Conservation (phyloP, 2,888 invertebrate genomes). For the Brenthis ino region DNA sequence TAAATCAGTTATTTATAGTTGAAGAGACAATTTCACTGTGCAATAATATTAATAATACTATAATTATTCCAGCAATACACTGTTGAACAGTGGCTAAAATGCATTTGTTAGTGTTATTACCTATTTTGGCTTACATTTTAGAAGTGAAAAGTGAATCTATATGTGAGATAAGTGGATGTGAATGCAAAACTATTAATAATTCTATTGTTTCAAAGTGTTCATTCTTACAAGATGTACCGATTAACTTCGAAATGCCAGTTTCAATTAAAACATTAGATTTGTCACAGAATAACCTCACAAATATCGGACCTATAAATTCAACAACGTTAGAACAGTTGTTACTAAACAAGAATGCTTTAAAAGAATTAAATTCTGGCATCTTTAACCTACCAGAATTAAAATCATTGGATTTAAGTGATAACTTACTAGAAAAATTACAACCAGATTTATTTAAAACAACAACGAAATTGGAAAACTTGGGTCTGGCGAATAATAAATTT, state of each 20-base stretch:
- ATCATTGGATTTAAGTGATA: conserved; percentile 65
- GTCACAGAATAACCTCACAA: conserved; percentile 58
- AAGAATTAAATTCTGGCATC: conserved; percentile 50
- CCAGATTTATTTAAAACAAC: conserved; percentile 59
- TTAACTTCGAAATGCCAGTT: conserved; percentile 50
- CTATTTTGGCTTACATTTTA: not conserved
- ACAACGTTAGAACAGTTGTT: conserved; percentile 52
- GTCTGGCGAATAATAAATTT: conserved; percentile 67
- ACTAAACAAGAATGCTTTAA: conserved; percentile 58
- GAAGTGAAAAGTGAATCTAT: conserved; percentile 8
- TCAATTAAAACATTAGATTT: conserved; percentile 57
- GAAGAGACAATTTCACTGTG: no score
- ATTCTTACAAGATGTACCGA: conserved; percentile 41
- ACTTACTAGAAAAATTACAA: conserved; percentile 59
- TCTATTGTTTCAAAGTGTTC: conserved; percentile 61
- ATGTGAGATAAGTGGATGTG: conserved; percentile 20
- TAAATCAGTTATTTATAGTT: not conserved
- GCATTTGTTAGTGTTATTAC: conserved; percentile 6
- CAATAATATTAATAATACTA: not conserved
- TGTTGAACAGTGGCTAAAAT: not conserved
- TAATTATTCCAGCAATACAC: not conserved
- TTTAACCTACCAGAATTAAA: conserved; percentile 59
- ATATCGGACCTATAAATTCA: conserved; percentile 52
- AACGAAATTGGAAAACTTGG: conserved; percentile 61
- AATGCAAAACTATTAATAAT: conserved; percentile 47